phyloP scores from a whole-genome alignment of 2,888 invertebrate species.

The Ormyrus labotus region DNA sequence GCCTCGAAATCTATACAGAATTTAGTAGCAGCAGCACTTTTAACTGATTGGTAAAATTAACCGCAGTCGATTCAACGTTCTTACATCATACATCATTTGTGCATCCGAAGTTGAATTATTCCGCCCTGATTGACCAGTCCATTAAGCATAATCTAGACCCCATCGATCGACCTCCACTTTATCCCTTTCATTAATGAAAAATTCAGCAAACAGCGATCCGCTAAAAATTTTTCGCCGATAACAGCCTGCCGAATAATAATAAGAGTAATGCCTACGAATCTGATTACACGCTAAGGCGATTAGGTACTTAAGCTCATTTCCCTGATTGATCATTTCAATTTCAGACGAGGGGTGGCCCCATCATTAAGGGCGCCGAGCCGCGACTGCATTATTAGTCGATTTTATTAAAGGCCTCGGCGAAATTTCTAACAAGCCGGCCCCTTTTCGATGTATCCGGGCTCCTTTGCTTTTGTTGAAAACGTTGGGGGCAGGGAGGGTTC shows the following conservation, averaged over 20 bases:
- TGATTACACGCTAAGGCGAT: conserved; percentile 44
- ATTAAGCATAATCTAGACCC: too few relatives aligned
- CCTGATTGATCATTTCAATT: conserved; percentile 48
- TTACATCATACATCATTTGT: too few relatives aligned
- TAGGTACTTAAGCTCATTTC: conserved; percentile 31
- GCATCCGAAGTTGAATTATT: too few relatives aligned
- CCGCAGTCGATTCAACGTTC: too few relatives aligned
- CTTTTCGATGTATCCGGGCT: neutral
- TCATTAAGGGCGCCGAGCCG: neutral
- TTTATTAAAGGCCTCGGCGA: conserved; percentile 26
- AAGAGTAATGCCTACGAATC: neutral
- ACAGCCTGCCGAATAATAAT: conserved; percentile 24
- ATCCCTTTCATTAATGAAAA: too few relatives aligned
- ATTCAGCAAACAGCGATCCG: too few relatives aligned
- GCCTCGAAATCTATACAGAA: too few relatives aligned
- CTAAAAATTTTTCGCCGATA: too few relatives aligned
- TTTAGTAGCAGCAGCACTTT: too few relatives aligned
- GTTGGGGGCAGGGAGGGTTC: neutral
- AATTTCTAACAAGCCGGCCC: conserved; percentile 16
- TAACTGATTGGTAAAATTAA: too few relatives aligned
- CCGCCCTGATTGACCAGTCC: too few relatives aligned
- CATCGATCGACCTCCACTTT: too few relatives aligned
- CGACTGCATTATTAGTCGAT: conserved; percentile 40
- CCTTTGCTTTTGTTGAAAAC: conserved; percentile 14
- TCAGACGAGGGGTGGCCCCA: neutral